phyloP scores from a whole-genome alignment of 2,113 vertebrate species.

The Heptranchias perlo region DNA sequence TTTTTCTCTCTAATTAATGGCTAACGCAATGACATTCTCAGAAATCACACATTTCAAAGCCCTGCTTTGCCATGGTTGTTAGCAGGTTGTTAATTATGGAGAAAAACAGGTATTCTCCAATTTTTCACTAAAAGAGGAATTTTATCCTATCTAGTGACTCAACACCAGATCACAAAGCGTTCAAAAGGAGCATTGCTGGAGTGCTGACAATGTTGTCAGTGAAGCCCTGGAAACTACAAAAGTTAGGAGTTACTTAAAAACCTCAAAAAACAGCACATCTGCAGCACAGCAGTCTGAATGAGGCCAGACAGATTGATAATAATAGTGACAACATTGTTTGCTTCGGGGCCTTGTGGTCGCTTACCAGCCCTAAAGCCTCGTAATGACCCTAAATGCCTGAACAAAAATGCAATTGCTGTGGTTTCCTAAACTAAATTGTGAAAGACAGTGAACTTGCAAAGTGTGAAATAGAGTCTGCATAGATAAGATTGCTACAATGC shows the following conservation, averaged over 20 bases:
- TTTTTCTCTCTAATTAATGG: background rate
- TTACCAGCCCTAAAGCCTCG: constrained; percentile 5
- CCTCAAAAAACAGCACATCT: background rate
- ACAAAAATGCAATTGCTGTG: background rate
- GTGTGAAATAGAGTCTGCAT: constrained; percentile 32
- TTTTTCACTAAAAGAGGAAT: background rate
- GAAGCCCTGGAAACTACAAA: constrained; percentile 5
- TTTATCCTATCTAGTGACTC: background rate
- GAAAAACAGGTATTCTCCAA: background rate
- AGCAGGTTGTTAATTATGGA: background rate
- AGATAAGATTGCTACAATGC: constrained; percentile 24
- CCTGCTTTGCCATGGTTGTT: background rate
- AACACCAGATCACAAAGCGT: background rate
- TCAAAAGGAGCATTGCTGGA: constrained; percentile 4
- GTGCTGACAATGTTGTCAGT: background rate
- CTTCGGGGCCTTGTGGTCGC: background rate
- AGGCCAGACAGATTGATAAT: constrained; percentile 31
- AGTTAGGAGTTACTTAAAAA: background rate
- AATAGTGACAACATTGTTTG: constrained; percentile 12
- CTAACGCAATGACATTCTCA: background rate
- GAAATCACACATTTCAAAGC: background rate
- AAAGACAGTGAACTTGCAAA: constrained; percentile 4
- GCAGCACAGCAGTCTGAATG: background rate
- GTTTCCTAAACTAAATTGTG: background rate
- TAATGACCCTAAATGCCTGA: background rate